Percentiles rank a stretch among this genome's conserved stretches.
phyloP scores from a whole-genome alignment of 2,888 invertebrate species.

The Sminthurides aquaticus region DNA sequence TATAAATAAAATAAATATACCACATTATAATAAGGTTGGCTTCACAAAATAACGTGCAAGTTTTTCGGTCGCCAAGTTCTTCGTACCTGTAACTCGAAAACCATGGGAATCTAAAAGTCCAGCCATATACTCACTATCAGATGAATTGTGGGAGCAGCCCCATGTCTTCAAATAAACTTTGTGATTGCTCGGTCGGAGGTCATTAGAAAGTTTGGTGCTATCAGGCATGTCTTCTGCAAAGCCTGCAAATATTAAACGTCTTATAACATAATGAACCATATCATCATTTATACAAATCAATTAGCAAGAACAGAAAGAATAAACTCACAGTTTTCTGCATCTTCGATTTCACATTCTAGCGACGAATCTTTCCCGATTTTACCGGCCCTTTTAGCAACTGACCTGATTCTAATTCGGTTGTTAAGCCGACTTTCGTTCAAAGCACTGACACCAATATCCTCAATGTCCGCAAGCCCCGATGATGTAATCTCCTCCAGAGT shows the following conservation, averaged over 20 bases:
- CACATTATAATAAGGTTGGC: neutral
- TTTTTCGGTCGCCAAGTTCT: conserved; percentile 9
- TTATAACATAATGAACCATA: neutral
- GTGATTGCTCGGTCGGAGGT: conserved; percentile 22
- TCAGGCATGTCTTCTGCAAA: neutral
- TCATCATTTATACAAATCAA: neutral
- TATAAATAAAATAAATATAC: conserved; percentile 18
- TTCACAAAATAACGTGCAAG: conserved; percentile 16
- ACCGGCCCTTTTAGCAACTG: neutral
- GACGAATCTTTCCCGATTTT: too few species aligned
- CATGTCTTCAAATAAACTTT: conserved; percentile 79
- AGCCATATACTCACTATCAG: conserved; percentile 98
- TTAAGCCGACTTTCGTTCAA: neutral
- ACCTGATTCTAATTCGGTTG: conserved; percentile 13
- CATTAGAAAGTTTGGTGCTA: conserved; percentile 11
- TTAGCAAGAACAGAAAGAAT: neutral
- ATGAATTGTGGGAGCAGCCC: conserved; percentile 97
- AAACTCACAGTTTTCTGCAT: neutral
- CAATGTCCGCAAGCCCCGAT: conserved; percentile 22
- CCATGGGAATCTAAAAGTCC: conserved; percentile 84
- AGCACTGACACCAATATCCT: conserved; percentile 14
- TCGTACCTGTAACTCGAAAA: conserved; percentile 63
- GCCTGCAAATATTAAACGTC: neutral
- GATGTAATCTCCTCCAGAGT: too few species aligned
- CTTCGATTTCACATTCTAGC: neutral